Percentiles rank a stretch among this genome's conserved stretches.
phyloP scores from a whole-genome alignment of 2,888 invertebrate genomes.

The Miltochrista miniata region DNA sequence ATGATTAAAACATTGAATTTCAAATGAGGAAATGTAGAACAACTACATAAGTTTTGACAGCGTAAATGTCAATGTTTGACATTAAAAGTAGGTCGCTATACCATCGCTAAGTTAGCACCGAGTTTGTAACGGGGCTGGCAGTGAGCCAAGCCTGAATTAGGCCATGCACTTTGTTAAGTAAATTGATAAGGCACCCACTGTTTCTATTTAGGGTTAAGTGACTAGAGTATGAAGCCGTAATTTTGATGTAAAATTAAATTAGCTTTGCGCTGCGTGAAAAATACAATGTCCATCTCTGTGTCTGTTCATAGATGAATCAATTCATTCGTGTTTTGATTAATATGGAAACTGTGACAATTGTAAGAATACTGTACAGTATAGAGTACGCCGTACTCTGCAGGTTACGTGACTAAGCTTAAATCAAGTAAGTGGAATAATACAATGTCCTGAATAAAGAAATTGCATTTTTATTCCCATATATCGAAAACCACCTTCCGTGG shows the following conservation, averaged over 20 bases:
- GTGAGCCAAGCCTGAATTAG: conserved; percentile 53
- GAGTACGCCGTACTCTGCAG: too few relatives aligned
- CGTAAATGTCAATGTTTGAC: conserved; percentile 29
- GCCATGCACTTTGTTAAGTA: conserved; percentile 54
- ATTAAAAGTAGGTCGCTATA: conserved; percentile 30
- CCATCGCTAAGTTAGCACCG: conserved; percentile 22
- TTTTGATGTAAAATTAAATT: conserved; percentile 11
- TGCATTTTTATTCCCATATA: too few relatives aligned
- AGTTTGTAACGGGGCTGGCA: conserved; percentile 36
- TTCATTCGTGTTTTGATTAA: too few relatives aligned
- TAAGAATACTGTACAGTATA: too few relatives aligned
- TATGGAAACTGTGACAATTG: too few relatives aligned
- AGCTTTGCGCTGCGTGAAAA: too few relatives aligned
- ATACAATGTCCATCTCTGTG: too few relatives aligned
- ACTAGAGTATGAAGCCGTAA: background rate
- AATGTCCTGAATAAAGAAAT: too few relatives aligned
- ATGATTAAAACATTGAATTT: background rate
- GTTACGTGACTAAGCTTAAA: too few relatives aligned
- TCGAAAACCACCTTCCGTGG: too few relatives aligned
- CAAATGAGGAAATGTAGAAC: conserved; percentile 10
- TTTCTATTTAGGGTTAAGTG: conserved; percentile 30
- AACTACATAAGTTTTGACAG: conserved; percentile 14
- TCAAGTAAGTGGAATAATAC: too few relatives aligned
- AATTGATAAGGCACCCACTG: conserved; percentile 53
- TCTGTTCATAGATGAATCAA: too few relatives aligned